Evolutionary conservation across 2,797 vertebrate species (phyloP), one percentile per base, ranked within the genome.

Genomic region (Hippopotamyrus pictus): DNA sequence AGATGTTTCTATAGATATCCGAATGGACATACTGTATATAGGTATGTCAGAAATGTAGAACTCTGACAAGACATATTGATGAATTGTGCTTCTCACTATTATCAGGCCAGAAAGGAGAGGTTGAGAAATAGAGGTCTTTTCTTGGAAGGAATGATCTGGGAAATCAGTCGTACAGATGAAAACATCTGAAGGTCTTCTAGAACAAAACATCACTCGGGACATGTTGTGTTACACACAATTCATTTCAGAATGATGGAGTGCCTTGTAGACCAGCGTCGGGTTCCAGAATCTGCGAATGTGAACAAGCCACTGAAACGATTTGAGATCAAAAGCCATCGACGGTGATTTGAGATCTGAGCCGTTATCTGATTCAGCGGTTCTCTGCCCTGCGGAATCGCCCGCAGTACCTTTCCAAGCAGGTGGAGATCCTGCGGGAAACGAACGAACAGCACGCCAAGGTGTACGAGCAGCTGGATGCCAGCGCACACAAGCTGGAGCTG

Each of bases 371-470:
- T 59, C 85, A 19, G 33, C 29, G 12, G 17, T 65, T 46, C 9
- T 37, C 37, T 65, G 54, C 62, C 12, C 17, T 37, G 62, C 2
- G 29, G 37, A 59, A 25, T 84, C 8, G n/a, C 65, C 46, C 12
- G 51, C 92, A 99, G 98, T 99, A 99, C 92, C 94, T 99, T 93
- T 97, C 97, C 93, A 99, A 99, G 93, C 98, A 99, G 93, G 93
- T 99, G 92, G 99, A 99, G 90, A 98, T 95, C 90, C 87, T 99
- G 90, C 93, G 99, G 85, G 98, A 98, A 25, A 97, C 99, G 96
- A 99, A 99, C 0, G 98, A 99, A 91, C 99, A 99, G 94, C 98
- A 99, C 0, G 98, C 98, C 0, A 99, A 99, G 91, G 98, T 99
- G 90, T 99, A 99, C 0, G 99, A 99, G 91, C 99, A 99, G 96